Percentiles rank a stretch among this genome's conserved stretches.
Conservation (phyloP, 2,113 vertebrate genomes). For the Pseudorasbora parva region DNA sequence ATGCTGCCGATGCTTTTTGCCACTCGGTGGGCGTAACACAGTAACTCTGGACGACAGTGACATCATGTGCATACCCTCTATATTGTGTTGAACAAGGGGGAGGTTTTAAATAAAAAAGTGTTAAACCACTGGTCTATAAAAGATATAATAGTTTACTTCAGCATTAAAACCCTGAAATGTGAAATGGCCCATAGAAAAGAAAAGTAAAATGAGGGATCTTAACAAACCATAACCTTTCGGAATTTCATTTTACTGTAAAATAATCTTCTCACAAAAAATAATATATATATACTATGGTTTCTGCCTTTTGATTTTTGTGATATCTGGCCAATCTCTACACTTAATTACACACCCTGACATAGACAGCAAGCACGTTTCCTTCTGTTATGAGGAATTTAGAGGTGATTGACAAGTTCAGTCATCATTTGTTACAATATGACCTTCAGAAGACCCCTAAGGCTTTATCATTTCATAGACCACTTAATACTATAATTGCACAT, state of each 20-base stretch:
- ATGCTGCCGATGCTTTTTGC: too few relatives aligned
- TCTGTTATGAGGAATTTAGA: slow-evolving; percentile 24
- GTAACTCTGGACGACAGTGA: too few relatives aligned
- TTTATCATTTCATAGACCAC: slow-evolving; percentile 62
- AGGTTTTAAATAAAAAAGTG: background rate
- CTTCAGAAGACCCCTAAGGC: slow-evolving; percentile 43
- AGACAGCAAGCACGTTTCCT: slow-evolving; percentile 10
- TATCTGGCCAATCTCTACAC: slow-evolving; percentile 18
- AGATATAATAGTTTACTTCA: background rate
- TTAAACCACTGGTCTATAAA: background rate
- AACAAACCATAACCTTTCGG: background rate
- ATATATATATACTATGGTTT: too few relatives aligned
- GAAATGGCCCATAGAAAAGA: background rate
- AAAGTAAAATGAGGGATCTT: background rate
- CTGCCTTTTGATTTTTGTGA: background rate
- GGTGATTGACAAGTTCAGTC: slow-evolving; percentile 39
- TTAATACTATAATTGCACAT: slow-evolving; percentile 58
- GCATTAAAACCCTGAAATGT: background rate
- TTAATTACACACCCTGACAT: slow-evolving; percentile 23
- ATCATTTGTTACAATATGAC: slow-evolving; percentile 33
- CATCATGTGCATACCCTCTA: too few relatives aligned
- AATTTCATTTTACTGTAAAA: background rate
- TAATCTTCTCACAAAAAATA: background rate
- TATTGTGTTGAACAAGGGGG: too few relatives aligned
- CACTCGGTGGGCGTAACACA: too few relatives aligned